Percentiles rank a stretch among this genome's conserved stretches.
Conservation (phyloP, 2,113 vertebrate genomes). For the Brienomyrus brachyistius region DNA sequence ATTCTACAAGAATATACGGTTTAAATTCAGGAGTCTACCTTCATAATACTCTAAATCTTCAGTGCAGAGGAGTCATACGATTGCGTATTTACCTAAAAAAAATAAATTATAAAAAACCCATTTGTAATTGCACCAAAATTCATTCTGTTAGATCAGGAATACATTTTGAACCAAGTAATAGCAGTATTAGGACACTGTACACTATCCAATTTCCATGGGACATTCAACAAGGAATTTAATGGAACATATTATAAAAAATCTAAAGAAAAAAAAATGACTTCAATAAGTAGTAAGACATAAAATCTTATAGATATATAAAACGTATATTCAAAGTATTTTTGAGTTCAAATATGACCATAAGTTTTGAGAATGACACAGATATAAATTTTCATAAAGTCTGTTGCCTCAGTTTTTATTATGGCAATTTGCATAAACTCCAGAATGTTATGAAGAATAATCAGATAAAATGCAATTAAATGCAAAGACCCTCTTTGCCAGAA, state of each 20-base stretch:
- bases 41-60: not conserved
- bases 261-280: not conserved
- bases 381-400: too few relatives aligned
- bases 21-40: not conserved
- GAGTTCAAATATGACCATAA: not conserved
- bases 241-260: not conserved
- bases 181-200: not conserved
- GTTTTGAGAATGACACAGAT: too few relatives aligned
- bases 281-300: not conserved
- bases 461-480: too few relatives aligned
- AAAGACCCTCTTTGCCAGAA: too few relatives aligned
- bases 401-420: too few relatives aligned
- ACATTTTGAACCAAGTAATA: not conserved
- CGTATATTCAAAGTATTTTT: not conserved
- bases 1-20: not conserved
- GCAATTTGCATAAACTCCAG: too few relatives aligned
- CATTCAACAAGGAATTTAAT: not conserved
- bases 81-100: not conserved
- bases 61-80: not conserved
- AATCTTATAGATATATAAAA: not conserved
- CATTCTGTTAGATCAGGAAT: not conserved
- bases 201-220: not conserved
- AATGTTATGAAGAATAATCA: too few relatives aligned
- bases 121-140: not conserved
- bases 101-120: too few relatives aligned